Evolutionary conservation across 2,888 invertebrate species (phyloP).

Genomic region (Epicampocera succincta): DNA sequence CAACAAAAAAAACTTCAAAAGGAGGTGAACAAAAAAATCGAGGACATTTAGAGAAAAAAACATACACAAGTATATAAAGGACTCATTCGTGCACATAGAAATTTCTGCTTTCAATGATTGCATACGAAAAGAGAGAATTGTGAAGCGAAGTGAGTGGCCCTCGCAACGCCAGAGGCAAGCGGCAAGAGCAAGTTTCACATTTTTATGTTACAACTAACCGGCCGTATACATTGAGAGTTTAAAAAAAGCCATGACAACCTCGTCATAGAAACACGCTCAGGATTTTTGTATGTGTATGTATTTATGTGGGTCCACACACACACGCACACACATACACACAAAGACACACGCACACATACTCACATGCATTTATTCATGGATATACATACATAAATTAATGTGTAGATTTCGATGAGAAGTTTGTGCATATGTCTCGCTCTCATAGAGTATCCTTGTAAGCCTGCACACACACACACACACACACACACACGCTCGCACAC

Average conservation of each 20-base stretch:
- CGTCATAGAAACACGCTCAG: neutral
- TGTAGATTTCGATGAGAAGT: neutral
- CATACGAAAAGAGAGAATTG: constrained; percentile 18
- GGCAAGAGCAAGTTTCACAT: neutral
- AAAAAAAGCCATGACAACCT: constrained; percentile 39
- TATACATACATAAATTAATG: neutral
- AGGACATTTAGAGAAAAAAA: constrained; percentile 51
- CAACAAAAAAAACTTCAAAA: too few species aligned
- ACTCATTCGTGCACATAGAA: constrained; percentile 13
- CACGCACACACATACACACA: too few species aligned
- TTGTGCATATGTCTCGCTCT: neutral
- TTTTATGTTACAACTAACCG: neutral
- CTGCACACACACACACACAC: constrained; percentile 2
- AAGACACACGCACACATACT: too few species aligned
- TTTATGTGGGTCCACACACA: neutral
- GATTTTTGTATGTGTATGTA: neutral
- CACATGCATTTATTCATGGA: too few species aligned
- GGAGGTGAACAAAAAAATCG: constrained; percentile 59
- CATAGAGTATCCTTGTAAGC: constrained; percentile 37
- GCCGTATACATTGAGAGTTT: too few species aligned
- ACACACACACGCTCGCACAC: neutral
- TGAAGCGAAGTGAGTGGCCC: constrained; percentile 29
- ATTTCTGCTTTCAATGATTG: neutral
- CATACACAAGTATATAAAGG: constrained; percentile 41
- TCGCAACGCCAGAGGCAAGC: constrained; percentile 11